A percentile compares a stretch with the other conserved stretches of the same genome.
Evolutionary conservation across 2,888 invertebrate genomes (phyloP).

Genomic region (Salpingus planirostris): DNA sequence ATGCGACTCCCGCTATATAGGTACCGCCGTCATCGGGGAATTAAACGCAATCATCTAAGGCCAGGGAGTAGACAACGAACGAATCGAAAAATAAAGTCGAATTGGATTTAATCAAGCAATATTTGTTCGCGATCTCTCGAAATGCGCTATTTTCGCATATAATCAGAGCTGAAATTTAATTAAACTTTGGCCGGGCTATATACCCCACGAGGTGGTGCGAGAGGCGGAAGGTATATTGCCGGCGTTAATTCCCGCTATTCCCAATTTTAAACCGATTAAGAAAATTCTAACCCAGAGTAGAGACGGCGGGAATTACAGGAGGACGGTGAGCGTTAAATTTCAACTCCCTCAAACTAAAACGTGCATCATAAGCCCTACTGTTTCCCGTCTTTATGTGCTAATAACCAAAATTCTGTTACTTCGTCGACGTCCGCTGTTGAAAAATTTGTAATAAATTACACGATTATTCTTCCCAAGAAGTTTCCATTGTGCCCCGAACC

Average conservation of each 20-base stretch:
- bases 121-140: constrained; percentile 37
- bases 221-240: constrained; percentile 34
- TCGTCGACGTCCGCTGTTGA: no score
- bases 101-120: constrained; percentile 39
- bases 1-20: constrained; percentile 3
- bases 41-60: constrained; percentile 17
- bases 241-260: constrained; percentile 35
- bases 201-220: neutral
- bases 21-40: constrained; percentile 6
- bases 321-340: no score
- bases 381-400: no score
- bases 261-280: constrained; percentile 42
- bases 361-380: no score
- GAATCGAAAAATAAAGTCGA: constrained; percentile 32
- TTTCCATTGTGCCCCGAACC: no score
- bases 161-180: constrained; percentile 41
- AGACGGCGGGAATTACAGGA: constrained; percentile 27
- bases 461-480: no score
- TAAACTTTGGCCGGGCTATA: constrained; percentile 35
- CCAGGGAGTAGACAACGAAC: constrained; percentile 14
- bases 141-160: constrained; percentile 36
- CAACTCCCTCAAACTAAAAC: no score
- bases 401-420: no score
- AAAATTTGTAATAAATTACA: no score
- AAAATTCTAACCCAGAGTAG: constrained; percentile 35